phyloP scores from a whole-genome alignment of 2,888 invertebrate genomes.

The Octonoba sinensis region DNA sequence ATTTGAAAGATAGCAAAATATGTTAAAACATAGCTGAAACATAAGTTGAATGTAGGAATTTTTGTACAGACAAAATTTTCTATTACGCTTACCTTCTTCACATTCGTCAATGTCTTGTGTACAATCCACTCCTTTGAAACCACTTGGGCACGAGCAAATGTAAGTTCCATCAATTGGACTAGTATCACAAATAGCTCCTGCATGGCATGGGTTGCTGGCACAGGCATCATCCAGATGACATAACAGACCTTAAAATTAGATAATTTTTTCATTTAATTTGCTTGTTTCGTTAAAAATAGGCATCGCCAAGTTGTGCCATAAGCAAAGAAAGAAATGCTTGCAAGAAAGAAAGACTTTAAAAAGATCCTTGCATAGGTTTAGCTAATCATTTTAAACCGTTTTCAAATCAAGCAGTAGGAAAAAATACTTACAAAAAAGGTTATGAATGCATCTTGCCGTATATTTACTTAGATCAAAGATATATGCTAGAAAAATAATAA shows the following conservation, averaged over 20 bases:
- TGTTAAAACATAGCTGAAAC: too few relatives aligned
- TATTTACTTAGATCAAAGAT: slow-evolving; percentile 70
- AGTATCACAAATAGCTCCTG: slow-evolving; percentile 93
- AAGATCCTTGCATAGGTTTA: too few relatives aligned
- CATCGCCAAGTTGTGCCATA: background rate
- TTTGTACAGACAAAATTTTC: background rate
- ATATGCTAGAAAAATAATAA: slow-evolving; percentile 84
- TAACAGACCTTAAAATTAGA: slow-evolving; percentile 81
- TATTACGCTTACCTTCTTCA: slow-evolving; percentile 65
- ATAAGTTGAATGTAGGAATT: background rate
- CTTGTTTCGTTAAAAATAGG: too few relatives aligned
- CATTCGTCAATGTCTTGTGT: slow-evolving; percentile 95
- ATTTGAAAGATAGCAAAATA: too few relatives aligned
- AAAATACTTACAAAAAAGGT: too few relatives aligned
- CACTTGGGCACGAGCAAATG: slow-evolving; percentile 92
- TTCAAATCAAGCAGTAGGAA: too few relatives aligned
- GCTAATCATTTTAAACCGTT: too few relatives aligned
- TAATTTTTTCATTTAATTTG: background rate
- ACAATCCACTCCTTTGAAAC: slow-evolving; percentile 91
- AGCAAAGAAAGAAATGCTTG: background rate
- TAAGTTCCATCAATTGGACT: slow-evolving; percentile 95
- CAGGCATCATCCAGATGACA: slow-evolving; percentile 98
- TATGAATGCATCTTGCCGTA: too few relatives aligned
- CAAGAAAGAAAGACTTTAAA: too few relatives aligned
- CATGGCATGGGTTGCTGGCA: slow-evolving; percentile 93